Conservation (phyloP, 2,113 vertebrate genomes). For the Hydropotes inermis region DNA sequence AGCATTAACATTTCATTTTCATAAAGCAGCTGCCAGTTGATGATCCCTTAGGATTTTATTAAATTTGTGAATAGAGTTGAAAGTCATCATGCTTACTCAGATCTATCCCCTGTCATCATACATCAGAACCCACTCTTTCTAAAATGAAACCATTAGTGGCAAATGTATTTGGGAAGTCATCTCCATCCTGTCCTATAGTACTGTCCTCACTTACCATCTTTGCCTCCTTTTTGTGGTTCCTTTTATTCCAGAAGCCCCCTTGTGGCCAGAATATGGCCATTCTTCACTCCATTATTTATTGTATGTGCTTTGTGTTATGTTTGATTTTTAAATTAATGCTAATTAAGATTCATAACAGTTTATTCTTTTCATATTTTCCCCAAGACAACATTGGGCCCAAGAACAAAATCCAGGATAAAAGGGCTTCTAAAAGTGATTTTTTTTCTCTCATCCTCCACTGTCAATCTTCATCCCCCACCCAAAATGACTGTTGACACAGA, state of each 20-base stretch:
- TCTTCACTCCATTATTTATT: background rate
- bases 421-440: background rate
- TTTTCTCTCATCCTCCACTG: background rate
- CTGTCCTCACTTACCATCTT: background rate
- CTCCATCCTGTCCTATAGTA: background rate
- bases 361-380: background rate
- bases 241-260: background rate
- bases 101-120: conserved; percentile 67
- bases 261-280: background rate
- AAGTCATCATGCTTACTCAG: conserved; percentile 72
- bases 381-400: background rate
- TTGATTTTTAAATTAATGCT: conserved; percentile 10
- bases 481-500: background rate
- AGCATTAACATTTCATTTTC: conserved; percentile 81
- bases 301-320: background rate
- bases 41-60: conserved; percentile 75
- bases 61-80: conserved; percentile 77
- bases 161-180: background rate
- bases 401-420: background rate
- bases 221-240: background rate
- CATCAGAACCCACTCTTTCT: conserved; percentile 65
- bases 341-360: background rate
- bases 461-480: too few species aligned
- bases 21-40: conserved; percentile 76
- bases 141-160: background rate